A percentile compares a stretch with the other conserved stretches of the same genome.
Evolutionary conservation across 2,888 invertebrate species (phyloP).

Genomic region (Coenonympha arcania): DNA sequence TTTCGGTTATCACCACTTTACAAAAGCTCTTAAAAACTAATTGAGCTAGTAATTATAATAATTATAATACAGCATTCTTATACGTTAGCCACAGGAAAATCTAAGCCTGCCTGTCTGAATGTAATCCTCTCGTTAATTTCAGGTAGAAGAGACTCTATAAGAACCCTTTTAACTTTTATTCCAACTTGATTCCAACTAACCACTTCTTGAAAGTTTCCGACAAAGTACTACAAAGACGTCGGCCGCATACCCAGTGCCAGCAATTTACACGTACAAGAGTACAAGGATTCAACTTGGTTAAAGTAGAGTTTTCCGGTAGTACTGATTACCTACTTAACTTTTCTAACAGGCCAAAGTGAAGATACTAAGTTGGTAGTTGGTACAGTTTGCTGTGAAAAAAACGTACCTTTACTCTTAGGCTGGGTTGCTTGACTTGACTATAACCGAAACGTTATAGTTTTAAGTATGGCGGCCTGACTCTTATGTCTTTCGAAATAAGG

Average conservation of each 20-base stretch:
- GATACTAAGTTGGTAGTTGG: not conserved
- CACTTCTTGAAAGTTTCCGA: conserved; percentile 16
- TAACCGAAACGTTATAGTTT: too few species aligned
- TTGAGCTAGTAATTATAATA: too few species aligned
- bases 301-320: not conserved
- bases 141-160: conserved; percentile 8
- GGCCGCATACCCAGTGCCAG: conserved; percentile 26
- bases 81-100: not conserved
- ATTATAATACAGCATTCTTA: too few species aligned
- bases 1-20: too few species aligned
- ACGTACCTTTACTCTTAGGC: too few species aligned
- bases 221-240: conserved; percentile 22
- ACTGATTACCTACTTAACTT: not conserved
- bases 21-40: too few species aligned
- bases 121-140: not conserved
- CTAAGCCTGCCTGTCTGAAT: not conserved
- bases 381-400: not conserved
- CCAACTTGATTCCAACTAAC: conserved; percentile 19
- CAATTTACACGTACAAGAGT: conserved; percentile 17
- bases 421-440: too few species aligned
- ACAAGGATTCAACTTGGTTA: not conserved
- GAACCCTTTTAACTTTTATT: conserved; percentile 15
- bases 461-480: too few species aligned
- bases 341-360: not conserved
- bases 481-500: too few species aligned